Conservation (phyloP, 2,888 invertebrate genomes). For the Podabrus alpinus region DNA sequence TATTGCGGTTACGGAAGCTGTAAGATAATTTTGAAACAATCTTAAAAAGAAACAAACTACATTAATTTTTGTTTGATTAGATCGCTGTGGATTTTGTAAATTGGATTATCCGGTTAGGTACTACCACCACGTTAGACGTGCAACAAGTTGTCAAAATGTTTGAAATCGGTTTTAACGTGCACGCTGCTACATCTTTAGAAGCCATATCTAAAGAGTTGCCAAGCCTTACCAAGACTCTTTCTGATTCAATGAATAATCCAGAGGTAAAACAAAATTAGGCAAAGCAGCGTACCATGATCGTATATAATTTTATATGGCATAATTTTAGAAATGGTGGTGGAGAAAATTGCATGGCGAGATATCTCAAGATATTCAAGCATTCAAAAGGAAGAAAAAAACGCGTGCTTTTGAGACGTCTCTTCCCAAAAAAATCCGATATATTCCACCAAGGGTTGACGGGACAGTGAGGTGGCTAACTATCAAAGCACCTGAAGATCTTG, state of each 20-base stretch:
- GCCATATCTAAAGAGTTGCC: conserved; percentile 64
- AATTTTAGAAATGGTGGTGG: conserved; percentile 26
- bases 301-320: neutral
- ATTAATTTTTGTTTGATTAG: conserved; percentile 32
- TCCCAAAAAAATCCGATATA: conserved; percentile 58
- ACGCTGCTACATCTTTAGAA: conserved; percentile 60
- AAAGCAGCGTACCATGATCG: no score
- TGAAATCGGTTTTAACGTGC: conserved; percentile 64
- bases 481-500: conserved; percentile 62
- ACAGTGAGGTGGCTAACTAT: conserved; percentile 61
- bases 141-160: conserved; percentile 47
- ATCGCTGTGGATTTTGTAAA: conserved; percentile 51
- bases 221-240: conserved; percentile 62
- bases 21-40: conserved; percentile 8
- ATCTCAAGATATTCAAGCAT: conserved; percentile 27
- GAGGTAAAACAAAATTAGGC: conserved; percentile 51
- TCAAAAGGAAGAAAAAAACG: conserved; percentile 44
- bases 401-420: conserved; percentile 61
- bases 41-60: neutral
- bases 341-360: conserved; percentile 26
- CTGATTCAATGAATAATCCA: conserved; percentile 56
- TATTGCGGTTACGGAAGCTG: conserved; percentile 46
- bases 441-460: conserved; percentile 61
- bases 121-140: conserved; percentile 45
- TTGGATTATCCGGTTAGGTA: conserved; percentile 47